Evolutionary conservation across 2,797 vertebrate species (phyloP), one percentile per base, ranked within the genome.

Genomic region (Epinephelus awoara): DNA sequence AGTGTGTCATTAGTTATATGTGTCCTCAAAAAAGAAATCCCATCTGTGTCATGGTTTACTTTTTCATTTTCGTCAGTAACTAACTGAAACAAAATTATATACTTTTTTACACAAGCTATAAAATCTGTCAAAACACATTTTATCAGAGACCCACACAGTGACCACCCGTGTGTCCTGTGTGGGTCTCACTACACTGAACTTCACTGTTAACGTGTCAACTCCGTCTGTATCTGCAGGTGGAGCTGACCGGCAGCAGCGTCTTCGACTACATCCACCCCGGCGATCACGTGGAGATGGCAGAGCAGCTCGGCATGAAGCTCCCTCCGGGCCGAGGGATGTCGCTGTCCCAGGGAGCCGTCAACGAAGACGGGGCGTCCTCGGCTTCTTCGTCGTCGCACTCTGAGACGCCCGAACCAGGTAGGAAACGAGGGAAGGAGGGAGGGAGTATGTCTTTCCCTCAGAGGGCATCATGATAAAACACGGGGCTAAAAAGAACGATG

Each of bases 281-380:
- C 67, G 98, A 99, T 92, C 98, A 99, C 27, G 98, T 98, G 95
- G 98, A 99, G 94, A 97, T 96, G 97, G 98, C 98, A 3, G 98
- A 99, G 93, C 98, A 99, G 95, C 96, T 99, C 83, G 98, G 98
- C 89, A 99, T 99, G 97, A 99, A 99, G 95, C 96, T 98, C 82
- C 97, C 98, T 38, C 97, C 98, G 1, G 98, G 98, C 69, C 95
- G 98, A 88, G 98, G 97, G 50, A 93, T 97, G 77, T 89, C 89
- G 47, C 96, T 99, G 89, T 98, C 97, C 0, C 98, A 98, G 94
- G 97, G 96, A 77, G 91, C 95, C 3, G 84, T 90, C 75, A 92
- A 97, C 2, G 98, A 99, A 90, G 98, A 99, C 9, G 98, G 96
- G 68, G 96, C 97, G 68, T 98, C 97, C 86, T 99, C 98, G n/a